Evolutionary conservation across 2,888 invertebrate species (phyloP).

Genomic region (Caenorhabditis sulstoni): DNA sequence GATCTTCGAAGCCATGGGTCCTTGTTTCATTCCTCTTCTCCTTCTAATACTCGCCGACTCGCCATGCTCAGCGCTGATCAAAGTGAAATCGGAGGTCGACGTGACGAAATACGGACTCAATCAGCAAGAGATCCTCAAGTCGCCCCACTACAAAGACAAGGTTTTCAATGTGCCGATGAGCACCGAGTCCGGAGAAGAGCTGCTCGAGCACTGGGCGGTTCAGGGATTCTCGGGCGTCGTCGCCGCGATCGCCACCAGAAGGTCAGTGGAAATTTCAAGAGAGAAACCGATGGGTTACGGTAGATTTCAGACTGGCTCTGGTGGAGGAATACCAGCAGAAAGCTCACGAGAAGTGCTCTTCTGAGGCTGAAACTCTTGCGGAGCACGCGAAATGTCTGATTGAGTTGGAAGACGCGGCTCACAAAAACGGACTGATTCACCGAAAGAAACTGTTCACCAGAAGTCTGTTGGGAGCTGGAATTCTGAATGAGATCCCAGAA

Average conservation of each 20-base stretch:
- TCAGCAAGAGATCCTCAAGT: conserved; percentile 44
- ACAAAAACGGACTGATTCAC: conserved; percentile 37
- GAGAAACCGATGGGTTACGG: conserved; percentile 1
- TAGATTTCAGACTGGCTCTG: conserved; percentile 43
- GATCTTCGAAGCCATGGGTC: conserved; percentile 16
- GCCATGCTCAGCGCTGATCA: not conserved
- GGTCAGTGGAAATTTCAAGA: too few relatives aligned
- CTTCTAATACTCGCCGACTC: conserved; percentile 9
- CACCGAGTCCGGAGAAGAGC: conserved; percentile 55
- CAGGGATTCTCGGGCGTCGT: conserved; percentile 63
- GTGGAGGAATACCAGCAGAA: conserved; percentile 49
- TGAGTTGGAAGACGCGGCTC: conserved; percentile 50
- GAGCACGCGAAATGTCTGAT: conserved; percentile 67
- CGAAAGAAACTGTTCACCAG: conserved; percentile 34
- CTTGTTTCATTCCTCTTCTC: too few relatives aligned
- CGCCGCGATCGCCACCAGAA: conserved; percentile 56
- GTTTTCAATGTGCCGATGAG: conserved; percentile 52
- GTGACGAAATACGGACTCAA: conserved; percentile 42
- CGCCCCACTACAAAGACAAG: conserved; percentile 53
- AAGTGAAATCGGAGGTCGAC: conserved; percentile 42
- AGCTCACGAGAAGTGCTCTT: conserved; percentile 57
- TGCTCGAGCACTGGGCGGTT: conserved; percentile 59
- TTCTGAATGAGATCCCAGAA: not conserved
- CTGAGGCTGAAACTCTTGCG: conserved; percentile 57
- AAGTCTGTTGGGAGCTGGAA: conserved; percentile 11